A percentile compares a stretch with the other conserved stretches of the same genome.
Conservation (phyloP, 2,797 vertebrate genomes). For the Falco biarmicus region DNA sequence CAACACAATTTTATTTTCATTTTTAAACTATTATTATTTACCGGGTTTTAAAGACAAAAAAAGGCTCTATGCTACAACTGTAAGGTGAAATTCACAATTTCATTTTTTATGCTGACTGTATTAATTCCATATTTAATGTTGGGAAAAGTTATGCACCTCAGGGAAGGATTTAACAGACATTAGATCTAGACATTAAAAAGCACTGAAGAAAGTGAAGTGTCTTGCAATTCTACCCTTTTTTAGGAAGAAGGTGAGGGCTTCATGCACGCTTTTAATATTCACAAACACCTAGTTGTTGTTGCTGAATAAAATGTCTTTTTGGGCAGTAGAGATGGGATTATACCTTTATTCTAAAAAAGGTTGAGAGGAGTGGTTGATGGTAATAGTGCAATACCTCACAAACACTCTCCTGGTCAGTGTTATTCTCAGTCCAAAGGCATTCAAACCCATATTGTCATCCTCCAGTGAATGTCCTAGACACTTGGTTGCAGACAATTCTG, state of each 20-base stretch:
- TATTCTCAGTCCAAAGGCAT: not conserved
- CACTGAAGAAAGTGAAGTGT: not conserved
- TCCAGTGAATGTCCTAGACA: not conserved
- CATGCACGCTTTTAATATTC: not conserved
- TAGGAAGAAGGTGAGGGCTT: not conserved
- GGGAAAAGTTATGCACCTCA: not conserved
- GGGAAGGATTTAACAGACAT: not conserved
- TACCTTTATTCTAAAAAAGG: not conserved
- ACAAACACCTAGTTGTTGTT: rapidly evolving
- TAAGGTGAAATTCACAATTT: not conserved
- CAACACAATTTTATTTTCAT: rapidly evolving
- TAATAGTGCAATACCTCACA: not conserved
- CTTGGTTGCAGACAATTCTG: not conserved
- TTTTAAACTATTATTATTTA: not conserved
- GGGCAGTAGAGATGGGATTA: not conserved
- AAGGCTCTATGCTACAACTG: not conserved
- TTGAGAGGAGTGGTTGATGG: not conserved
- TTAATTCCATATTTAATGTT: not conserved
- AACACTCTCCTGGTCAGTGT: not conserved
- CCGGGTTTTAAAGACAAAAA: not conserved
- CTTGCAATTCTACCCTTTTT: not conserved
- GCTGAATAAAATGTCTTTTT: not conserved
- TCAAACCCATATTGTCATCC: not conserved
- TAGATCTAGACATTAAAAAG: not conserved
- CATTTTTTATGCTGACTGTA: not conserved